Evolutionary conservation across 2,888 invertebrate species (phyloP), one percentile per base, ranked within the genome.

Genomic region (Pterobdella sp.): DNA sequence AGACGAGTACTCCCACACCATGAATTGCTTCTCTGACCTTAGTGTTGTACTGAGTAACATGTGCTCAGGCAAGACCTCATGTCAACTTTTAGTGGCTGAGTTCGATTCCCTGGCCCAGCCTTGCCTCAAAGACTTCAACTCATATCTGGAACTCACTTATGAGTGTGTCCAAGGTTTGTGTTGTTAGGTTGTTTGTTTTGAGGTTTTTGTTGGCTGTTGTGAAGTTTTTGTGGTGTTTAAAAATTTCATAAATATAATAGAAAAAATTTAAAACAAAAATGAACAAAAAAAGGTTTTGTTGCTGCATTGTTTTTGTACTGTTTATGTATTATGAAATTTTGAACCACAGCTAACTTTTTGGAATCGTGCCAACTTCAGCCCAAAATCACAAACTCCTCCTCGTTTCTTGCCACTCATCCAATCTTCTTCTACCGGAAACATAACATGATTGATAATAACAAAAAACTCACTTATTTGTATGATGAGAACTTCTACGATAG

Each of bases 71-170:
- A 52, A 73, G 42, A 68, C 65, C 22, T 64, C 74, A 66, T 77
- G 77, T 64, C 49, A 68, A 10, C 65, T 76, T 29, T 42, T 75
- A 14, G 77, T 77, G 7, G 77, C 77, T 10, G 74, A 74, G 34
- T 42, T 77, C 60, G 76, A 77, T 56, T 69, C 71, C n/a, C 69
- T 77, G 4, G 76, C 76, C 34, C 77, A 77, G 69, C 77, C 77
- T 4, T 77, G 77, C 65, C 67, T 71, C 71, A 77, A 76, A 68
- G 76, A 77, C 71, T 75, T 77, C 74, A 76, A 77, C 42, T 72
- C 76, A 31, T 77, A 76, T 72, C 72, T 77, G 14, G 76, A 77
- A 66, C 76, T 74, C 68, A 74, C 72, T 32, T 75, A 77, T 73
- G 60, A 73, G n/a, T 77, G 77, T 67, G 74, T 76, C 29, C 72